Base-by-base conservation (phyloP, 2,113 vertebrate species). In the Poeciliopsis occidentalis region DNA sequence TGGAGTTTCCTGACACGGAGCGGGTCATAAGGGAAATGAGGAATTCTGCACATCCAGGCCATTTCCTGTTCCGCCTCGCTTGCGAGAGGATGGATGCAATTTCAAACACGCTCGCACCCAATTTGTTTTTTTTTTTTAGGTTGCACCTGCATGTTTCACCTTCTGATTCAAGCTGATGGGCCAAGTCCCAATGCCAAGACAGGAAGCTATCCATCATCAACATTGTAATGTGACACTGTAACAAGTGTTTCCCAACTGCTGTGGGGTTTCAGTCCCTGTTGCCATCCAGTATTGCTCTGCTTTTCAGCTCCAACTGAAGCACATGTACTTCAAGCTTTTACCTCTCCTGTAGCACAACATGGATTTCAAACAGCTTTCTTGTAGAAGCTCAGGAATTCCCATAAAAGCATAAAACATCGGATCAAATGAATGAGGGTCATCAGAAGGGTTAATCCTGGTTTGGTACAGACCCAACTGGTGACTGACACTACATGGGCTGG, bases 21-120 rank as follows among this genome's bases (percentile, higher is more conserved):
- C 32, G 19, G 51, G 84, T 76, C 74, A 61, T 39, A 54, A 37
- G 91, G 91, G 85, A 86, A 80, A 88, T 79, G 27, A 82, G 84
- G 88, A 92, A 90, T 94, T 84, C 85, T 61, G 81, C 76, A 79
- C 90, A 89, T 91, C 87, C 80, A 85, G 81, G 82, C 71, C 74
- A 90, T 90, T 91, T 93, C 91, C 91, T 89, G 88, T 81, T 66
- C 30, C 1, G 61, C 78, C 80, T 77, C 63, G 12, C 54, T 47
- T 51, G 73, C 0, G 13, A 60, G 76, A 37, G 34, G 26, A 34
- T 37, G 34, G 67, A 71, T 84, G 30, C 70, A 6, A 73, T 74
- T 67, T 73, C 47, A 31, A 64, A 47, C 66, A 39, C 19, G 54
- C 57, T 27, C 64, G 11, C 60, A 27, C 57, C 32, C 7, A 41